phyloP scores from a whole-genome alignment of 2,797 vertebrate genomes.

The Notolepis coatsorum region DNA sequence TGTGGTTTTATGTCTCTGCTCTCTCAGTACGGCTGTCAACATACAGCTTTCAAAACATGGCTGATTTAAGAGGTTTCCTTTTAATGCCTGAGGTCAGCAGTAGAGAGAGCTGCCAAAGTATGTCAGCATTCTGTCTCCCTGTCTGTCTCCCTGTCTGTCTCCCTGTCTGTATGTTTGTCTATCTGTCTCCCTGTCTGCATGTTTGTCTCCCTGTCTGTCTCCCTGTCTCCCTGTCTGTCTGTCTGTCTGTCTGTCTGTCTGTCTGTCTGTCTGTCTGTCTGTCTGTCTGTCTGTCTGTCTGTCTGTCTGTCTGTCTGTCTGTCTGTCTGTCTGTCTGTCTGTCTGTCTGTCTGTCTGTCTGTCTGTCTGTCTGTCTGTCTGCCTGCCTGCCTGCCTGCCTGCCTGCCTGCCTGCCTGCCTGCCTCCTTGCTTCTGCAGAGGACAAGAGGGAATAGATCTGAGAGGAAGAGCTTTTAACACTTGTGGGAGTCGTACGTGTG shows the following conservation, averaged over 20 bases:
- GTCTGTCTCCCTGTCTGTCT: neutral
- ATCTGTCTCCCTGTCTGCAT: neutral
- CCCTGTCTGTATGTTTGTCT: neutral
- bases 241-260: neutral
- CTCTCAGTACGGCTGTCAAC: neutral
- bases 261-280: neutral
- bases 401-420: slow-evolving; percentile 8
- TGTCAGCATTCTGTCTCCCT: neutral
- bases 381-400: neutral
- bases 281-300: neutral
- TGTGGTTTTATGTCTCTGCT: too few species aligned
- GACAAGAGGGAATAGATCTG: too few species aligned
- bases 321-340: neutral
- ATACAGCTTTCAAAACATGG: too few species aligned
- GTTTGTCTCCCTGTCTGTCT: neutral
- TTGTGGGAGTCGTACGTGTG: neutral
- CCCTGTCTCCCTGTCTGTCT: neutral
- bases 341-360: neutral
- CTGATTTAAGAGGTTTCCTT: neutral
- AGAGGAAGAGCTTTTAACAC: too few species aligned
- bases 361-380: neutral
- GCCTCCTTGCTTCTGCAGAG: too few species aligned
- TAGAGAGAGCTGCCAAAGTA: neutral
- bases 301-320: neutral
- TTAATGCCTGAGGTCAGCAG: neutral